Percentiles rank a stretch among this genome's conserved stretches.
These are phyloP conservation scores for Nothocercus julius DNA, from an alignment of 2,113 vertebrate genomes.

Conservation along the genomic window DNA sequence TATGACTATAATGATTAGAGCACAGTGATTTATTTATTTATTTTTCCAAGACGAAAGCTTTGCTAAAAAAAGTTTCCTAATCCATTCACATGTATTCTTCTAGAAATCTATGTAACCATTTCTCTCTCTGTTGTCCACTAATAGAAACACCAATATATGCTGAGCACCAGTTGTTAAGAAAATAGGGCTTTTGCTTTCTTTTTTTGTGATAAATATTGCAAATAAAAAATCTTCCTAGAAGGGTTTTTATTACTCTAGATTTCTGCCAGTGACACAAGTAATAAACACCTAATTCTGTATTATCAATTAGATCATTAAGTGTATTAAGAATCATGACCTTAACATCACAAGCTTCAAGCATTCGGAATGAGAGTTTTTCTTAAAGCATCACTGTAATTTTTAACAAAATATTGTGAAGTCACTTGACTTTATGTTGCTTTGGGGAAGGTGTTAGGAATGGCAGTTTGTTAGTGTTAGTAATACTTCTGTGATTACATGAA, in stretches of 20 bases:
- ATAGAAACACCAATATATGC: neutral
- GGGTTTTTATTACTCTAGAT: neutral
- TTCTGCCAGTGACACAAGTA: neutral
- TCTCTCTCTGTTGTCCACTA: neutral
- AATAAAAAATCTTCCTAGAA: neutral
- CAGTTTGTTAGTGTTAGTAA: slow-evolving; percentile 30
- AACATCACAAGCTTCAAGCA: neutral
- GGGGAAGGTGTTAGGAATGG: neutral
- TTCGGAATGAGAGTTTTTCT: neutral
- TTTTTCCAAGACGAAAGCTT: neutral
- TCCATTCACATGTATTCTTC: neutral
- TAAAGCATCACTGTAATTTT: neutral
- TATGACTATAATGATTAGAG: neutral
- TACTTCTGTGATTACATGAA: neutral
- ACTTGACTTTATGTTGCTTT: slow-evolving; percentile 40
- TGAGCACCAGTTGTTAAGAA: neutral
- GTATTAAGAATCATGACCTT: neutral
- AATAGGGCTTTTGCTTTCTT: neutral
- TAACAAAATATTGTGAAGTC: slow-evolving; percentile 26
- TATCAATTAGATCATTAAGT: neutral
- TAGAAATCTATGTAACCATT: neutral
- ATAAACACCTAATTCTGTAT: neutral
- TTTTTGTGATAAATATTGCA: neutral
- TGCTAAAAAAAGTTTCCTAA: neutral
- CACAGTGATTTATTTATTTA: neutral